These are phyloP conservation scores for Allophyes oxyacanthae DNA, from an alignment of 2,888 invertebrate genomes.

Conservation along the genomic window DNA sequence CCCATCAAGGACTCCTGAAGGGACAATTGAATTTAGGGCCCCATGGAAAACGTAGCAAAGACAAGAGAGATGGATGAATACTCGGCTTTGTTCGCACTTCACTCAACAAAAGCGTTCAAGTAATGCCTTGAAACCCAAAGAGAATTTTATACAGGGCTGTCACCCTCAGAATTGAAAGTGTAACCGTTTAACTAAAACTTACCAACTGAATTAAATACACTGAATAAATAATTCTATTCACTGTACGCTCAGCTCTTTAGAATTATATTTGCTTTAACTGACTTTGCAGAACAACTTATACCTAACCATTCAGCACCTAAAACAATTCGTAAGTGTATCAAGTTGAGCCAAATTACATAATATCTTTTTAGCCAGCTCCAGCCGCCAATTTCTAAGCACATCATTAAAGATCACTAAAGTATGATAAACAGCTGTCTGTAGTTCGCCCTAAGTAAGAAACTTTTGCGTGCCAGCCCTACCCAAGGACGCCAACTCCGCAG, in stretches of 20 bases:
- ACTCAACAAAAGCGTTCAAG: slow-evolving; percentile 49
- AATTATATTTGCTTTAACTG: too few relatives aligned
- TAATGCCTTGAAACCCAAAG: slow-evolving; percentile 40
- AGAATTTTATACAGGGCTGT: slow-evolving; percentile 50
- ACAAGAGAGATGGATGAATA: slow-evolving; percentile 55
- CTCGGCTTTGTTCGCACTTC: slow-evolving; percentile 49
- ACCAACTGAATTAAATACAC: too few relatives aligned
- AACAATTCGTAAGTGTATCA: slow-evolving; percentile 3
- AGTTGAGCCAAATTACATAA: slow-evolving; percentile 8
- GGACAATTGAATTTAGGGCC: slow-evolving; percentile 64
- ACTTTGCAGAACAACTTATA: too few relatives aligned
- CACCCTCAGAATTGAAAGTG: background rate
- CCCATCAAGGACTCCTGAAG: slow-evolving; percentile 50
- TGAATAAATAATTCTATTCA: too few relatives aligned
- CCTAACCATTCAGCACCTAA: background rate
- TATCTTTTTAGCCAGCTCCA: background rate
- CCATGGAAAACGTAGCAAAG: slow-evolving; percentile 44
- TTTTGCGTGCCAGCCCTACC: slow-evolving; percentile 47
- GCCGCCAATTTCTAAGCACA: slow-evolving; percentile 5
- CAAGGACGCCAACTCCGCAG: slow-evolving; percentile 31
- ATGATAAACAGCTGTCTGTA: slow-evolving; percentile 25
- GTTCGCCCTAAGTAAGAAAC: slow-evolving; percentile 32
- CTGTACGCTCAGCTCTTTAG: too few relatives aligned
- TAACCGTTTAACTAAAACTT: too few relatives aligned
- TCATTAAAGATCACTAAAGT: slow-evolving; percentile 17